A percentile compares a stretch with the other conserved stretches of the same genome.
Conservation (phyloP, 2,888 invertebrate genomes). For the Apocheima hispidaria region DNA sequence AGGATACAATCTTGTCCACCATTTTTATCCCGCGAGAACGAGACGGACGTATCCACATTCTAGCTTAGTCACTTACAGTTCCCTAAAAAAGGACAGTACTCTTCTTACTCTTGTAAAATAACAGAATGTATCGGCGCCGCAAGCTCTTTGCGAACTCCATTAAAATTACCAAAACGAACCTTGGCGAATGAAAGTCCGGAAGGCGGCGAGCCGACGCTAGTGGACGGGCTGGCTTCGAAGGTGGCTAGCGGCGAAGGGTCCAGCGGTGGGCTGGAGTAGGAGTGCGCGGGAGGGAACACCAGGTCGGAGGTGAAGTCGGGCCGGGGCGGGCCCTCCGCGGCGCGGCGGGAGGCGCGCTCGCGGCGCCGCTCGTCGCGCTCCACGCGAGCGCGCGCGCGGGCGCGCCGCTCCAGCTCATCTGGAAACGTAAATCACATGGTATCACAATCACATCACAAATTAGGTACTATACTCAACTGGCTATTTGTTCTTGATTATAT, state of each 20-base stretch:
- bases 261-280: constrained; percentile 43
- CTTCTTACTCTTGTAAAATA: no score
- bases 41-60: no score
- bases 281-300: constrained; percentile 70
- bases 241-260: constrained; percentile 48
- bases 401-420: constrained; percentile 92
- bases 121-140: no score
- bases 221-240: constrained; percentile 49
- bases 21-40: no score
- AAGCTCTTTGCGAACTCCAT: no score
- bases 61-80: no score
- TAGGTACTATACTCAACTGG: no score
- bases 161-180: constrained; percentile 54
- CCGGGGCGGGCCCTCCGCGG: constrained; percentile 88
- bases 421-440: constrained; percentile 34
- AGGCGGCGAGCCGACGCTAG: constrained; percentile 59
- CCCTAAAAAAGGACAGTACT: no score
- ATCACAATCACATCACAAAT: no score
- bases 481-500: no score
- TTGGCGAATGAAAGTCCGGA: constrained; percentile 80
- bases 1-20: no score
- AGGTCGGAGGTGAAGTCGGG: constrained; percentile 86
- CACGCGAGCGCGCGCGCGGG: constrained; percentile 88
- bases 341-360: constrained; percentile 91
- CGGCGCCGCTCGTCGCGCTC: constrained; percentile 92